These are phyloP conservation scores for Vulpes lagopus DNA, from an alignment of 2,113 vertebrate species.

Conservation along the genomic window DNA sequence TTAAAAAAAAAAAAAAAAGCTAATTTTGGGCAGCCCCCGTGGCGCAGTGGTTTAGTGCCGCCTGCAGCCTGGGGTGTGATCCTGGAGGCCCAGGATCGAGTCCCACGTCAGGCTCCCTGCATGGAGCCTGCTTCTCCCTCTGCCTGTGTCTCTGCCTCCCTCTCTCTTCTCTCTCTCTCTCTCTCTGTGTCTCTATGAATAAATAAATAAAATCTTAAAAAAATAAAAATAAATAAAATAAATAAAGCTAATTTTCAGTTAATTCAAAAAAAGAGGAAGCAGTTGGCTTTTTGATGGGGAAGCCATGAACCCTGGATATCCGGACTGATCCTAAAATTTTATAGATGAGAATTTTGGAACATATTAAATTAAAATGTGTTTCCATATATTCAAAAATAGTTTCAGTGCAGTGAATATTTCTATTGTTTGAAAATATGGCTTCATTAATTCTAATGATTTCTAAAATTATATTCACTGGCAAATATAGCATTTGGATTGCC, in stretches of 20 bases:
- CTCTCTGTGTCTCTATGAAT: too few relatives aligned
- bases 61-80: too few relatives aligned
- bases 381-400: conserved; percentile 50
- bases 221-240: too few relatives aligned
- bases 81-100: too few relatives aligned
- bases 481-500: conserved; percentile 66
- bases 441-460: conserved; percentile 71
- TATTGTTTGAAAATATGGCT: conserved; percentile 69
- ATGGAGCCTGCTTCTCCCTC: too few relatives aligned
- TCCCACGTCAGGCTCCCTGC: too few relatives aligned
- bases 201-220: too few relatives aligned
- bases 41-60: too few relatives aligned
- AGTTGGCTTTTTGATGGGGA: background rate
- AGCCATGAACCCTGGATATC: background rate
- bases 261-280: background rate
- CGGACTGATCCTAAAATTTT: background rate
- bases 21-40: too few relatives aligned
- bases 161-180: too few relatives aligned
- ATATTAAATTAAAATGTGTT: conserved; percentile 42
- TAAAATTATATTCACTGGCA: conserved; percentile 65
- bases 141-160: too few relatives aligned
- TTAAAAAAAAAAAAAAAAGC: background rate
- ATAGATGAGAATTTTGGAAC: conserved; percentile 10
- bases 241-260: background rate
- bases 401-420: conserved; percentile 7